These are phyloP conservation scores for Thereva nobilitata DNA, from an alignment of 2,888 invertebrate genomes.

Conservation along the genomic window DNA sequence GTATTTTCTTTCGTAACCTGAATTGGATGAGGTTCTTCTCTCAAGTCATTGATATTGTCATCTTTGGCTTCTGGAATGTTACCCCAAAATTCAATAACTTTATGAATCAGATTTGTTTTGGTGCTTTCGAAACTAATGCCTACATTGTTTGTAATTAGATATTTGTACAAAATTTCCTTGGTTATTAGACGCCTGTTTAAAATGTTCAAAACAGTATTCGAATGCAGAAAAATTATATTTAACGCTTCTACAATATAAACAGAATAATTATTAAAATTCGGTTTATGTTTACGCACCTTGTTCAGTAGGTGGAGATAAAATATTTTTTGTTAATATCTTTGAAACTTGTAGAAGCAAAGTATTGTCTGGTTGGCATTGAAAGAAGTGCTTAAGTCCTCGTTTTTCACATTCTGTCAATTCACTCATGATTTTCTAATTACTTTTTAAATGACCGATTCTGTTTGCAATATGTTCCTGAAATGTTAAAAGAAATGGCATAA, in stretches of 20 bases:
- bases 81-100: constrained; percentile 59
- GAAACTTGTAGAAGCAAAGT: constrained; percentile 33
- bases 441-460: no score
- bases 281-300: constrained; percentile 24
- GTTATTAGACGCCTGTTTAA: constrained; percentile 62
- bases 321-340: constrained; percentile 40
- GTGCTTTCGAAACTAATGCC: constrained; percentile 59
- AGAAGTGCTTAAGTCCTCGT: constrained; percentile 33
- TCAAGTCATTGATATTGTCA: no score
- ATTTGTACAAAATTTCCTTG: constrained; percentile 62
- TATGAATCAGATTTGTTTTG: constrained; percentile 60
- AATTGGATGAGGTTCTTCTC: neutral
- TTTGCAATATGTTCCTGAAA: no score
- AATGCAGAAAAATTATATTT: constrained; percentile 60
- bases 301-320: neutral
- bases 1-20: neutral
- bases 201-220: constrained; percentile 58
- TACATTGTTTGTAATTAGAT: constrained; percentile 60
- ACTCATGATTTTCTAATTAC: constrained; percentile 9
- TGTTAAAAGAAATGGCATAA: no score
- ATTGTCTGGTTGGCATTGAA: constrained; percentile 31
- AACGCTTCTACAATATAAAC: constrained; percentile 60
- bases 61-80: constrained; percentile 21
- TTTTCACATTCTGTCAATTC: constrained; percentile 17
- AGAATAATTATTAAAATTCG: neutral